phyloP scores from a whole-genome alignment of 2,113 vertebrate species.

The Ibidorhyncha struthersii region DNA sequence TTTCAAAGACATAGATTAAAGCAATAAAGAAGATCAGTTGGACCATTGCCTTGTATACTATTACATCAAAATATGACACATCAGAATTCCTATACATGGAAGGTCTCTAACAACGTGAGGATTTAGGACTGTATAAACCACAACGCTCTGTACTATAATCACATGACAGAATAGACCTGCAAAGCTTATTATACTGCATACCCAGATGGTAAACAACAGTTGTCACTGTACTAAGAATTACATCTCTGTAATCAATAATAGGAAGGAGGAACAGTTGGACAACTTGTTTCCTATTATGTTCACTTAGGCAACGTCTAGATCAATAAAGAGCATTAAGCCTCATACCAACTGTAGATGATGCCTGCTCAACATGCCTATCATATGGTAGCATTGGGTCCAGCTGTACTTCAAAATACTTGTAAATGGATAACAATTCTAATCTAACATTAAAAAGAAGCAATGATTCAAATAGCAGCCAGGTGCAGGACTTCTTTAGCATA shows the following conservation, averaged over 20 bases:
- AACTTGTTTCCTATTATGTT: conserved; percentile 77
- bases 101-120: conserved; percentile 1
- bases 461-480: not conserved
- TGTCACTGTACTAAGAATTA: conserved; percentile 69
- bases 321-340: conserved; percentile 75
- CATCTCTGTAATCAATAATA: conserved; percentile 75
- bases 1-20: conserved; percentile 26
- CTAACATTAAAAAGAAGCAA: conserved; percentile 23
- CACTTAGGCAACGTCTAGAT: conserved; percentile 75
- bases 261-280: conserved; percentile 74
- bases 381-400: conserved; percentile 48
- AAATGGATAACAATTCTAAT: conserved; percentile 48
- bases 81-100: conserved; percentile 26
- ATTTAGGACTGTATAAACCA: conserved; percentile 62
- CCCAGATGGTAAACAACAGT: conserved; percentile 76
- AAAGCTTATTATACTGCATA: conserved; percentile 70
- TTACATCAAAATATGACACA: conserved; percentile 22
- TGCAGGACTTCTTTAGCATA: not conserved
- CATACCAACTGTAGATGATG: conserved; percentile 62
- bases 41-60: not conserved
- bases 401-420: conserved; percentile 48
- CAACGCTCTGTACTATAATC: conserved; percentile 8
- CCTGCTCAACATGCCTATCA: conserved; percentile 56
- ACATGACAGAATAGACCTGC: conserved; percentile 56
- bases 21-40: not conserved